These are phyloP conservation scores for Triplophysa dalaica DNA, from an alignment of 2,113 vertebrate genomes.

Conservation along the genomic window DNA sequence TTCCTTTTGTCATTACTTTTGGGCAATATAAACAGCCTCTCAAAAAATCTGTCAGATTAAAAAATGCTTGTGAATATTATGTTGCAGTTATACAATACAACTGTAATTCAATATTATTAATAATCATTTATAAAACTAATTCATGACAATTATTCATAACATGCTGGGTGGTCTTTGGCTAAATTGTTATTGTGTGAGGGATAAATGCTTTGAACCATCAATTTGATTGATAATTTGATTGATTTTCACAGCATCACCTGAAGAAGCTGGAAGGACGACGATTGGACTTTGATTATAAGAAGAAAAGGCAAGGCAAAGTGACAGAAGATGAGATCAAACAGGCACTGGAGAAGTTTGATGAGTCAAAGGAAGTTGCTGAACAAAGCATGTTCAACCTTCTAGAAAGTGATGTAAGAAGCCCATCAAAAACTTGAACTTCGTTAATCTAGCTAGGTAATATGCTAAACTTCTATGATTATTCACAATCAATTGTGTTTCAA, in stretches of 20 bases:
- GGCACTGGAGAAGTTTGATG: slow-evolving; percentile 96
- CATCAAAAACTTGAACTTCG: not conserved
- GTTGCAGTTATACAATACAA: too few species aligned
- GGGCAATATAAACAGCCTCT: too few species aligned
- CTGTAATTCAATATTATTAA: too few species aligned
- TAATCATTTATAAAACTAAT: too few species aligned
- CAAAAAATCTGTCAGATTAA: too few species aligned
- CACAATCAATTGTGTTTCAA: slow-evolving; percentile 23
- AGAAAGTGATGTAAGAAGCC: slow-evolving; percentile 92
- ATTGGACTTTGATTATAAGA: slow-evolving; percentile 98
- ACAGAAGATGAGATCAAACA: slow-evolving; percentile 93
- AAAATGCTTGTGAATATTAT: too few species aligned
- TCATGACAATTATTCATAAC: too few species aligned
- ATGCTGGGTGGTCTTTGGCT: not conserved
- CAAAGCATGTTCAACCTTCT: slow-evolving; percentile 98
- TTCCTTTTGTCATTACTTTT: too few species aligned
- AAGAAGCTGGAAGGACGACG: slow-evolving; percentile 96
- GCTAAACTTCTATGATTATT: not conserved
- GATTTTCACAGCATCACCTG: slow-evolving; percentile 84
- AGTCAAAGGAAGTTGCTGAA: slow-evolving; percentile 96
- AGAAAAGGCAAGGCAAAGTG: slow-evolving; percentile 95
- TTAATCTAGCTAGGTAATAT: not conserved
- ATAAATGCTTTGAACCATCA: not conserved
- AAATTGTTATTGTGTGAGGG: not conserved
- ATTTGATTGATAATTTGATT: not conserved